Evolutionary conservation across 2,888 invertebrate genomes (phyloP).

Genomic region (Rapana venosa): DNA sequence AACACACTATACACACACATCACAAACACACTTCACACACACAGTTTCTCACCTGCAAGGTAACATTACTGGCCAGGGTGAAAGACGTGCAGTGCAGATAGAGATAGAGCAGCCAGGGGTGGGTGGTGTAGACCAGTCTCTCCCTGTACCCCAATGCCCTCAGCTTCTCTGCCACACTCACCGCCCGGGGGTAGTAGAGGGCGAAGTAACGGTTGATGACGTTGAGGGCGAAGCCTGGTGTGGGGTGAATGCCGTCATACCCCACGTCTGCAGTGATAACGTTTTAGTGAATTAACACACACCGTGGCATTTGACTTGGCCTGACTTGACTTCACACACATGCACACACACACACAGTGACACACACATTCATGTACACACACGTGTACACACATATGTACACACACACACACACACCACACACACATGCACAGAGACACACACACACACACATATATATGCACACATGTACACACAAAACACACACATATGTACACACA

Average conservation of each 20-base stretch:
- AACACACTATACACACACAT: too few species aligned
- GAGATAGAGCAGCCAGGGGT: constrained; percentile 74
- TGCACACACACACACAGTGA: not conserved
- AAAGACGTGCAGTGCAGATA: constrained; percentile 68
- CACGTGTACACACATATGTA: not conserved
- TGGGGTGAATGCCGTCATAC: constrained; percentile 64
- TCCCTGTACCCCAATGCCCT: constrained; percentile 62
- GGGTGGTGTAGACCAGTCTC: constrained; percentile 74
- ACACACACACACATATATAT: too few species aligned
- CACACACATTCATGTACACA: too few species aligned
- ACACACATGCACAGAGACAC: too few species aligned
- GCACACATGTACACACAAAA: too few species aligned
- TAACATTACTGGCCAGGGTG: constrained; percentile 61
- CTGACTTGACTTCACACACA: not conserved
- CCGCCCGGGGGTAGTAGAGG: constrained; percentile 71
- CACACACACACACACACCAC: not conserved
- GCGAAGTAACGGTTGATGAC: constrained; percentile 73
- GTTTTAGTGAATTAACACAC: not conserved
- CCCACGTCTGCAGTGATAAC: constrained; percentile 69
- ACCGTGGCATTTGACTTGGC: too few species aligned
- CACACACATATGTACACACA: too few species aligned
- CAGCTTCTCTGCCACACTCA: constrained; percentile 59
- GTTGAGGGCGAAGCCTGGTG: constrained; percentile 68
- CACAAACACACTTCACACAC: too few species aligned
- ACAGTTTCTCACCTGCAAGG: constrained; percentile 60